Base-by-base conservation (phyloP, 1,140 invertebrate genomes). In the Carposina sasakii region DNA sequence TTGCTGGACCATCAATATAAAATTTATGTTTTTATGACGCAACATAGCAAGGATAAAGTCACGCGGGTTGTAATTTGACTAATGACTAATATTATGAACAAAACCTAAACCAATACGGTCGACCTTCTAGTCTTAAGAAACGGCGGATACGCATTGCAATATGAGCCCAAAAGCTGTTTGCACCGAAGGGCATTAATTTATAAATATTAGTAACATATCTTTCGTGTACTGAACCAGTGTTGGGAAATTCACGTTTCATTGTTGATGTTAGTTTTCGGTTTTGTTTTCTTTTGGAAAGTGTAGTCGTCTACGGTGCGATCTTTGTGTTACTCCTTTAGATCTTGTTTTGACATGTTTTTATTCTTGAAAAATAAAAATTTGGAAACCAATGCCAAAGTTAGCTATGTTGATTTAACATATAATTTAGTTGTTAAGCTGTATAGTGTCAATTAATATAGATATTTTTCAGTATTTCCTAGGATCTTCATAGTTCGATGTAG, bases 301-400 rank as follows among this genome's bases (percentile, higher is more conserved):
- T 74, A 67, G 31, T 55, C 31, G 46, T 54, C 33, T 31, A 26
- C 24, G 55, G n/a, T 57, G 52, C 51, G 61, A 59, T 66, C 58
- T 67, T 72, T 75, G 59, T 59, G 74, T 75, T 78, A 72, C 45
- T 66, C 66, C 65, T 74, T 65, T 71, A 60, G 60, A 71, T 57
- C 59, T 79, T 77, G 70, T 78, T 78, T 71, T 76, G 64, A 75
- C 64, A 66, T 77, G 68, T 79, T 84, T 62, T 72, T 71, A 74
- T 77, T 76, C 66, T 71, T 69, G 77, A 65, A 76, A 76, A 71
- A 71, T n/a, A 67, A 68, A 63, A 63, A 60, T 63, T 60, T 67
- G 71, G 68, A 77, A 84, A 82, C 74, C 69, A 79, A 84, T 84
- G 81, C 81, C 81, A 84, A 84, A 84, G 81, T 81, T 84, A 84